phyloP scores from a whole-genome alignment of 2,113 vertebrate species.

The Crypturellus undulatus region DNA sequence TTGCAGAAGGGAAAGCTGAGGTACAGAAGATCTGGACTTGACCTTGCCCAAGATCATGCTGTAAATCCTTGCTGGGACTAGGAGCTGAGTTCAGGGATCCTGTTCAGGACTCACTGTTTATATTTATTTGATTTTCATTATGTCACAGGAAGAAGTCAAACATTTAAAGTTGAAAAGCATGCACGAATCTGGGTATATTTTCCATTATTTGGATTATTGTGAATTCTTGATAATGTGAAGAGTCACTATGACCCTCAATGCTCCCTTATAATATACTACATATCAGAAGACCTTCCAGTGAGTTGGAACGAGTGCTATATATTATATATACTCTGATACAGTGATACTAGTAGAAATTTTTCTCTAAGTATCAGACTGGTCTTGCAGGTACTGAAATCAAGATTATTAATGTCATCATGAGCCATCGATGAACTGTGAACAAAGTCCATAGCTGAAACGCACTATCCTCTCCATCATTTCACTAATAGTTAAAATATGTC shows the following conservation, averaged over 20 bases:
- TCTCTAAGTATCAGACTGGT: neutral
- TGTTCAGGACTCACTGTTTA: fast-evolving
- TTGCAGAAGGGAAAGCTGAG: neutral
- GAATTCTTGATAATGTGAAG: neutral
- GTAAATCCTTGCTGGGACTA: neutral
- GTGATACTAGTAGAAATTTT: neutral
- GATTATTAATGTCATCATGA: neutral
- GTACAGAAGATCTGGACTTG: neutral
- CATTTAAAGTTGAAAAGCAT: neutral
- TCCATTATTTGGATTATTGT: neutral
- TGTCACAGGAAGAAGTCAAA: fast-evolving
- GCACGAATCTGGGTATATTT: neutral
- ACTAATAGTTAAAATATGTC: neutral
- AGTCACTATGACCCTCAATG: too few relatives aligned
- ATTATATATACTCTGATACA: neutral
- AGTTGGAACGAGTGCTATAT: neutral
- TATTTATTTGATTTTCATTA: neutral
- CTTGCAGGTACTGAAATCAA: neutral
- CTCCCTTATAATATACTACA: fast-evolving
- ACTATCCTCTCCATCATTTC: neutral
- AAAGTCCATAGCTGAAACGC: neutral
- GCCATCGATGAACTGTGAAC: neutral
- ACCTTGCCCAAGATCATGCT: conserved; percentile 28
- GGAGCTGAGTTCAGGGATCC: neutral
- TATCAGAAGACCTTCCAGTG: neutral